Base-by-base conservation (phyloP, 2,113 vertebrate genomes). In the Oophaga pumilio region DNA sequence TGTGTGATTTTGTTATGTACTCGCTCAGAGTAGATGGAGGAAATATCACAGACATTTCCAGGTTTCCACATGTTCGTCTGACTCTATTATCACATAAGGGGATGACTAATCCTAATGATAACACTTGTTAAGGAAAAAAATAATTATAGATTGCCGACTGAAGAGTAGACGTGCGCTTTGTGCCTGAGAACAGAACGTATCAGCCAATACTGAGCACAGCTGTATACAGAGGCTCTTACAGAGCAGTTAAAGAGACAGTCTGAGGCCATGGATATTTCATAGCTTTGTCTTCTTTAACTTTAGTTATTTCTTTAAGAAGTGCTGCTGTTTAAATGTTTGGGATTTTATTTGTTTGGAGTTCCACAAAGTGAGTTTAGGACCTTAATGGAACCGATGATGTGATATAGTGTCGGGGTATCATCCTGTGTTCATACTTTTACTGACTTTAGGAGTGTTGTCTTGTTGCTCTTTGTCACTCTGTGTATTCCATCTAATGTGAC, bases 111-210 rank as follows among this genome's bases (percentile, higher is more conserved):
- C 50, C 62, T 71, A 69, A 84, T 84, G 50, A 53, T 43, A 64
- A 62, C 12, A 60, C 22, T 64, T 62, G 33, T 17, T 43, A 49
- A 50, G 64, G 26, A 57, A 82, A 83, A 71, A 57, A 84, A 68
- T 84, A 84, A 84, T 84, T 84, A 84, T 68, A 84, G 20, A 53
- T 84, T 71, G n/a, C 66, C 5, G 15, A 10, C 60, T 68, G 62
- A 82, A 82, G 43, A 20, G 79, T 5, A 82, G 80, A 68, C 26
- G 49, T 50, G 33, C 9, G 66, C 66, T 84, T 84, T 84, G 62
- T 84, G 66, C 28, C 82, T 28, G 18, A 73, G 82, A 84, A 84
- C 82, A 84, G 50, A 84, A 84, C 66, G 33, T 52, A 71, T 84
- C 66, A 84, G 26, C 0, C 50, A 6, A 15, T 68, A 20, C n/a